Evolutionary conservation across 2,797 vertebrate genomes (phyloP), one percentile per base, ranked within the genome.

Genomic region (Odontamblyopus rebecca): DNA sequence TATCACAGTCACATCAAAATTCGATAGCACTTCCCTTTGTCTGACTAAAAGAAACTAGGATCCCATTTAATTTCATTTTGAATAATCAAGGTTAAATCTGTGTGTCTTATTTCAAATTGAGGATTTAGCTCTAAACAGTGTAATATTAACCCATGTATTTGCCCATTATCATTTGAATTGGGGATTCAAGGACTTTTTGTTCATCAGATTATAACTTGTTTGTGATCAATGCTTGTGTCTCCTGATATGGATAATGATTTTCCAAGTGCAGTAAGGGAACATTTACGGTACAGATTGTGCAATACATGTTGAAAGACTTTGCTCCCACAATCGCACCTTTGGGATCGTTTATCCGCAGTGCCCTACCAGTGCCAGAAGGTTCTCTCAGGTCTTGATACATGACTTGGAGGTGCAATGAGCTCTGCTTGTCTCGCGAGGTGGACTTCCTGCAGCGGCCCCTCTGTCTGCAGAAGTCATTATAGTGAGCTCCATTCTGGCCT

Each of bases 401-500:
- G 11, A 13, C 61, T 67, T 67, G 65, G 32, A 54, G 65, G 27
- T 32, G 50, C 65, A 66, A 51, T 41, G 44, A 83, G 76, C 30
- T 13, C 5, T 73, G 80, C 84, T 85, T 83, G 79, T 89, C 82
- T 86, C 85, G 82, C 69, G 68, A 61, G 66, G 69, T 74, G 73
- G 60, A 59, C 73, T 71, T 78, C 65, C 77, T 81, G 69, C 74
- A 77, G 62, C 59, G 59, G 76, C 57, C 26, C 61, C 54, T 70
- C 32, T 78, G 72, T 81, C 69, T 93, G 92, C 84, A 87, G 78
- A 91, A 92, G 70, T 87, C 89, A 90, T 93, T 92, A 91, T 72
- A 75, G 71, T 51, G 59, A 73, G 79, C 78, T 86, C 72, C 76
- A 35, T 70, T 78, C 84, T 2, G 2, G 74, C 63, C 74, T 69